Evolutionary conservation across 2,797 vertebrate genomes (phyloP), one percentile per base, ranked within the genome.

Genomic region (Notoglanidium macrostoma): DNA sequence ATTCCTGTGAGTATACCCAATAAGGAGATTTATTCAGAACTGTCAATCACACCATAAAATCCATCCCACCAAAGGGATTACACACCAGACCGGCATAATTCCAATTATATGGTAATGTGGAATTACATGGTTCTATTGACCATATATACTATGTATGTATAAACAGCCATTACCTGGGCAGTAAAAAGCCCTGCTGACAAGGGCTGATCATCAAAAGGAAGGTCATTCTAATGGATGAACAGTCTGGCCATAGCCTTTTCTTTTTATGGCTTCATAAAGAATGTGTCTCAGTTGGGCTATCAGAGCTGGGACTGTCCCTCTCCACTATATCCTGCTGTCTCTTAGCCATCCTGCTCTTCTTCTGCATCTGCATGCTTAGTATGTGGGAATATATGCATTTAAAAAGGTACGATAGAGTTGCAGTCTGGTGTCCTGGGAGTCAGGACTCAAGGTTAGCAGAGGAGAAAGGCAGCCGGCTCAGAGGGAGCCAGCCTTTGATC

Each of bases 201-300:
- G 91, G 80, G 89, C 91, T 54, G 90, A 92, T 92, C 93, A 93
- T 95, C 92, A 94, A 94, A 94, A 89, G 85, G 89, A 95, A 95
- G 95, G 95, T 95, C 94, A 94, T 91, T 89, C 91, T 87, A 91
- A 93, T 90, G 90, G 92, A 89, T 91, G 93, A 92, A 92, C 91
- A 92, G 89, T 92, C 92, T 88, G 91, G 88, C 85, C 86, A 35
- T 87, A 85, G 88, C 91, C 89, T 94, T 92, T 90, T 87, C 89
- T 51, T 93, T 95, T 95, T 94, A 95, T 91, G 90, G 92, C 92
- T 94, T 95, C 93, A 94, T 95, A 94, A 95, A 94, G 93, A 92
- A 92, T 89, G 86, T 90, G 93, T 94, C 94, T 94, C 93, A 76
- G 88, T 40, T 90, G 93, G 90, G 92, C 92, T 91, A 87, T 94